Evolutionary conservation across 35 echinoderm and acorn worm species (phyloP).

Genomic region (Lytechinus pictus): DNA sequence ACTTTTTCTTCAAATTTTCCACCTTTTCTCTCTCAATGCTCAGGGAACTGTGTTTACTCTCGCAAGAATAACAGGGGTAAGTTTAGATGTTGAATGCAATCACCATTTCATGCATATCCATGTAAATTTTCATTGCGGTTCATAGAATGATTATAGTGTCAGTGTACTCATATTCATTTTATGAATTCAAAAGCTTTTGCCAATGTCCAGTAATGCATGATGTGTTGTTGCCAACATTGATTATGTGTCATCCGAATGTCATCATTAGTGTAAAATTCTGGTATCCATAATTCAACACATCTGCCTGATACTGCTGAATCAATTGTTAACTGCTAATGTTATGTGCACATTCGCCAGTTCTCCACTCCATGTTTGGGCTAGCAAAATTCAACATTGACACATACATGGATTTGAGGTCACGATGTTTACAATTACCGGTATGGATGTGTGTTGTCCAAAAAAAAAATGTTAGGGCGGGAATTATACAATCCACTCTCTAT

Average conservation of each 20-base stretch:
- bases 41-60: conserved; percentile 48
- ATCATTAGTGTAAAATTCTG: not conserved
- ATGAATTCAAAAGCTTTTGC: not conserved
- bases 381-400: too few relatives aligned
- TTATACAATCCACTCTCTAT: too few relatives aligned
- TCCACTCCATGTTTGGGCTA: not conserved
- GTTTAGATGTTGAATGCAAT: conserved; percentile 16
- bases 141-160: not conserved
- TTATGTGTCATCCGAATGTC: not conserved
- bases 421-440: too few relatives aligned
- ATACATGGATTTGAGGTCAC: too few relatives aligned
- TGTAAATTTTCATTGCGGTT: not conserved
- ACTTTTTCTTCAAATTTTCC: not conserved
- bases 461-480: too few relatives aligned
- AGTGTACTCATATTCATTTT: not conserved
- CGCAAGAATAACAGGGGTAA: conserved; percentile 45
- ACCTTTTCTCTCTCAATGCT: not conserved
- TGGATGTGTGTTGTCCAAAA: too few relatives aligned
- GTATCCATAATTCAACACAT: not conserved
- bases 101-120: not conserved
- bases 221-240: not conserved
- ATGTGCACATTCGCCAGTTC: not conserved
- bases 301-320: not conserved
- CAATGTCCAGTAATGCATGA: not conserved
- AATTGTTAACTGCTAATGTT: not conserved